A percentile compares a stretch with the other conserved stretches of the same genome.
These are phyloP conservation scores for Mizuhopecten yessoensis DNA, from an alignment of 1,140 invertebrate genomes.

Conservation along the genomic window DNA sequence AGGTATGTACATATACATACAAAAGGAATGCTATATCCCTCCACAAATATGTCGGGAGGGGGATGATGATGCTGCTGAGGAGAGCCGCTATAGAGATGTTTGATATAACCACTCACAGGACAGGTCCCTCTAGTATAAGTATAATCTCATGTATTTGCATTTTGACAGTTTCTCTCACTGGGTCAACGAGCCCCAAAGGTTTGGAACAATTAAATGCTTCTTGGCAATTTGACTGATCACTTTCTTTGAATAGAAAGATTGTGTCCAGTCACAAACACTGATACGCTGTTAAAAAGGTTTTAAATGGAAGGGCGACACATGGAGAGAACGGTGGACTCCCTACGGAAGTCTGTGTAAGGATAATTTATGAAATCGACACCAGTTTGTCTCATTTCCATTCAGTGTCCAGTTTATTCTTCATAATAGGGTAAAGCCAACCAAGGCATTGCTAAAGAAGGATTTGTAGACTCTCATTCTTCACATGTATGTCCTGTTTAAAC, in stretches of 20 bases:
- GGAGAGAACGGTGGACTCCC: neutral
- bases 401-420: too few relatives aligned
- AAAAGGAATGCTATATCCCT: neutral
- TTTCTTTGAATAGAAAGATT: neutral
- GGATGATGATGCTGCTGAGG: too few relatives aligned
- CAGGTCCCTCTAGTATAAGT: neutral
- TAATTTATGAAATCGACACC: too few relatives aligned
- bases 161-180: slow-evolving; percentile 3
- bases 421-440: too few relatives aligned
- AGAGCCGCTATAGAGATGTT: too few relatives aligned
- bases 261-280: too few relatives aligned
- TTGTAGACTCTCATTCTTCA: too few relatives aligned
- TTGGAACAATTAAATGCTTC: neutral
- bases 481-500: too few relatives aligned
- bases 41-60: neutral
- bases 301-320: neutral
- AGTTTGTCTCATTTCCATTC: too few relatives aligned
- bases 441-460: too few relatives aligned
- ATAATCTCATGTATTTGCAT: neutral
- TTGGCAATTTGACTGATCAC: neutral
- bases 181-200: neutral
- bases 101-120: neutral
- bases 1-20: neutral
- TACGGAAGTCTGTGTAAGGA: neutral
- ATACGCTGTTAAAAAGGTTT: neutral